A percentile compares a stretch with the other conserved stretches of the same genome.
These are phyloP conservation scores for Bellardia bayeri DNA, from an alignment of 2,888 invertebrate genomes.

Conservation along the genomic window DNA sequence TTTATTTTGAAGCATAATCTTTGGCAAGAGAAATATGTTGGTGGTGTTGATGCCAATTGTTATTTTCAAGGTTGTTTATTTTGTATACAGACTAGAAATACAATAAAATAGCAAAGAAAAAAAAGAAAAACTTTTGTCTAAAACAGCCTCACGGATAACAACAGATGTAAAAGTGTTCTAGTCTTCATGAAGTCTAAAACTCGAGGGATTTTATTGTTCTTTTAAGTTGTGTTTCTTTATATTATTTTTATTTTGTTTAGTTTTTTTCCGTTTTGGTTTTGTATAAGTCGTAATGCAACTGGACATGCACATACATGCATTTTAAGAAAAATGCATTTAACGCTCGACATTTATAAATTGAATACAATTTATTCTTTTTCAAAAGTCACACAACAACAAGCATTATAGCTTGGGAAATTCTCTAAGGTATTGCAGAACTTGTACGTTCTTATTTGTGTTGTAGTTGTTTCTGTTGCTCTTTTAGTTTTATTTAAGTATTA, in stretches of 20 bases:
- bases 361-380: slow-evolving; percentile 82
- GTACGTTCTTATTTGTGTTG: slow-evolving; percentile 57
- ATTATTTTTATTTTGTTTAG: slow-evolving; percentile 9
- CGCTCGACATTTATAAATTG: slow-evolving; percentile 83
- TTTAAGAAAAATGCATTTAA: slow-evolving; percentile 73
- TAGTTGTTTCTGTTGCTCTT: neutral
- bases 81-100: slow-evolving; percentile 51
- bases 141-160: slow-evolving; percentile 60
- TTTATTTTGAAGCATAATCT: slow-evolving; percentile 67
- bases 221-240: slow-evolving; percentile 24
- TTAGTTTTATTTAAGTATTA: slow-evolving; percentile 53
- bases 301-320: slow-evolving; percentile 62
- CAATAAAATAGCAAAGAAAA: slow-evolving; percentile 16
- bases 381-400: slow-evolving; percentile 69
- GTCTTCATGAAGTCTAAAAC: slow-evolving; percentile 66
- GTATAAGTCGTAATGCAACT: slow-evolving; percentile 37
- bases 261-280: neutral
- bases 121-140: slow-evolving; percentile 49
- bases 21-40: slow-evolving; percentile 62
- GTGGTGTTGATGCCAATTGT: slow-evolving; percentile 74
- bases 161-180: slow-evolving; percentile 69
- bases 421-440: slow-evolving; percentile 69
- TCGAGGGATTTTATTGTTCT: slow-evolving; percentile 70
- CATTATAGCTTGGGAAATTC: slow-evolving; percentile 68
- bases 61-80: slow-evolving; percentile 76